A percentile compares a stretch with the other conserved stretches of the same genome.
Conservation (phyloP, 2,888 invertebrate genomes). For the Dermolepida albohirtum region DNA sequence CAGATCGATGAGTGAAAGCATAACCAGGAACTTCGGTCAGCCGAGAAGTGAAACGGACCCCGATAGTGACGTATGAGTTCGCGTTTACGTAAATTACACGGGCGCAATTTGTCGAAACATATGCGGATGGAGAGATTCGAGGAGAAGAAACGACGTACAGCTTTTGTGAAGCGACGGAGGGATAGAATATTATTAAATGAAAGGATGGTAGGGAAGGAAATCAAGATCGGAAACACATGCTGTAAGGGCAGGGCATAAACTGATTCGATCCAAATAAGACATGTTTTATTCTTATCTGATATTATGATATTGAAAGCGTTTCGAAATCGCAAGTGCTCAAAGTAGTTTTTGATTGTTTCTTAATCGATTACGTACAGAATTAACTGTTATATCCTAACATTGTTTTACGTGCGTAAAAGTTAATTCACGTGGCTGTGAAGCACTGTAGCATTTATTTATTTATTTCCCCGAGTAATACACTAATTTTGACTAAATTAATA, state of each 20-base stretch:
- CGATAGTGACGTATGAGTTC: conserved; percentile 72
- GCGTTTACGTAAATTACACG: conserved; percentile 16
- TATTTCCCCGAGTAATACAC: no score
- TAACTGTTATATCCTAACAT: not conserved
- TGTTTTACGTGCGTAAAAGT: not conserved
- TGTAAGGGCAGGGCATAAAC: conserved; percentile 11
- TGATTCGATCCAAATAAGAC: not conserved
- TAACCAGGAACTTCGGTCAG: conserved; percentile 81
- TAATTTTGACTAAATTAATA: no score
- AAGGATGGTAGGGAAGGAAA: conserved; percentile 3
- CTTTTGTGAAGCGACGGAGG: not conserved
- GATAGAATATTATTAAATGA: not conserved
- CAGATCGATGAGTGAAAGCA: conserved; percentile 80
- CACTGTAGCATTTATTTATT: not conserved
- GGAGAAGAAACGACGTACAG: not conserved
- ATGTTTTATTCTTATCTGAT: conserved; percentile 8
- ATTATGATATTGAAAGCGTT: conserved; percentile 19
- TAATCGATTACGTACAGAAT: not conserved
- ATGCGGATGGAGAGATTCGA: not conserved
- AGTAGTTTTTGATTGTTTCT: not conserved
- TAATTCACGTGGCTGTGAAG: conserved; percentile 27
- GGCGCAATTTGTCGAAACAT: conserved; percentile 4
- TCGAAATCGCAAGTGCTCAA: conserved; percentile 22
- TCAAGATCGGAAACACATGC: conserved; percentile 15
- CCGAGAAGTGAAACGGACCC: conserved; percentile 75